Evolutionary conservation across 1,140 invertebrate genomes (phyloP).

Genomic region (Cataglyphis hispanica): DNA sequence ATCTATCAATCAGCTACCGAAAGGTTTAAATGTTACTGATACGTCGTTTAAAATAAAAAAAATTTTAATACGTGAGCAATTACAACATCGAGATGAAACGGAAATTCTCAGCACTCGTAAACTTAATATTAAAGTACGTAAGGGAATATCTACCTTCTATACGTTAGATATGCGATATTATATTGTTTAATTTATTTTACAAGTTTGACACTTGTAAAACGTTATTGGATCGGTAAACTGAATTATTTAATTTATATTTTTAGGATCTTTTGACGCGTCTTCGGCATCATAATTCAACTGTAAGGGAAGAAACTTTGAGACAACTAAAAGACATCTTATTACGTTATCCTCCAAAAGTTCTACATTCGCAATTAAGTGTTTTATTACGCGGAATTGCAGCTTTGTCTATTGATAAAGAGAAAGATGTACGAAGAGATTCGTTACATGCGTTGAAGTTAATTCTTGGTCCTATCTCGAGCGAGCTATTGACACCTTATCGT

Average conservation of each 20-base stretch:
- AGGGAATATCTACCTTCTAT: slow-evolving; percentile 38
- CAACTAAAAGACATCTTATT: slow-evolving; percentile 91
- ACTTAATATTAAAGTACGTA: slow-evolving; percentile 89
- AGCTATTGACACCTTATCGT: slow-evolving; percentile 89
- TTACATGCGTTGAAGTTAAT: slow-evolving; percentile 90
- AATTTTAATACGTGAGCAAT: slow-evolving; percentile 92
- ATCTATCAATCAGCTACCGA: slow-evolving; percentile 89
- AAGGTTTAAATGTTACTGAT: slow-evolving; percentile 94
- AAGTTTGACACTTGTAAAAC: neutral
- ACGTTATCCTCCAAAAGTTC: slow-evolving; percentile 85
- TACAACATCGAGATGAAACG: slow-evolving; percentile 88
- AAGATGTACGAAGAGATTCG: slow-evolving; percentile 89
- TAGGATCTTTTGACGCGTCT: slow-evolving; percentile 92
- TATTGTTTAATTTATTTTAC: neutral
- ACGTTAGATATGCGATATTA: neutral
- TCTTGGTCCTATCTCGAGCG: slow-evolving; percentile 86
- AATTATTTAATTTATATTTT: slow-evolving; percentile 39
- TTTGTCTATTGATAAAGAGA: slow-evolving; percentile 91
- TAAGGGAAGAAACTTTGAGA: slow-evolving; percentile 90
- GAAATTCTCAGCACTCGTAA: slow-evolving; percentile 91
- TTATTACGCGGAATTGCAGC: slow-evolving; percentile 90
- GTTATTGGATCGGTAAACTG: neutral
- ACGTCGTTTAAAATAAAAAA: slow-evolving; percentile 95
- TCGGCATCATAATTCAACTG: slow-evolving; percentile 92
- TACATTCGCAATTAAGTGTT: slow-evolving; percentile 89